Percentiles rank a stretch among this genome's conserved stretches.
phyloP scores from a whole-genome alignment of 2,113 vertebrate genomes.

The Etheostoma cragini region DNA sequence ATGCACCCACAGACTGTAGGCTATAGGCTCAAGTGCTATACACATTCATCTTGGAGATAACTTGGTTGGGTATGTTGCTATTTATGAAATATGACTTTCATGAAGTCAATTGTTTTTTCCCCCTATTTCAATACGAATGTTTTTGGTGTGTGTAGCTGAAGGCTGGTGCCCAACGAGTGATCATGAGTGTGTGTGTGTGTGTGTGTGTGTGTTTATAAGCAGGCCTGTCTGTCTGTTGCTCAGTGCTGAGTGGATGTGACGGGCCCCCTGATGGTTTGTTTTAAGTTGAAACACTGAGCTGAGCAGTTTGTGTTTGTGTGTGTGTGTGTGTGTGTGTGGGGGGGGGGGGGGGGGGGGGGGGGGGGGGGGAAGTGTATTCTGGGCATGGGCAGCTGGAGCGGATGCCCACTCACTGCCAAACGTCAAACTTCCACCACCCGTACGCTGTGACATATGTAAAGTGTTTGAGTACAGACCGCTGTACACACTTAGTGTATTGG shows the following conservation, averaged over 20 bases:
- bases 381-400: constrained; percentile 65
- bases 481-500: constrained; percentile 47
- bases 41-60: not conserved
- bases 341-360: constrained; percentile 41
- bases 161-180: constrained; percentile 63
- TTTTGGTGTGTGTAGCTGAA: constrained; percentile 20
- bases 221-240: constrained; percentile 71
- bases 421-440: constrained; percentile 71
- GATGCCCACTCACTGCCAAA: constrained; percentile 75
- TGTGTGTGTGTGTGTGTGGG: constrained; percentile 12
- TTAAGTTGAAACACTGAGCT: constrained; percentile 74
- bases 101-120: not conserved
- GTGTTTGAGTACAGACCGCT: constrained; percentile 63
- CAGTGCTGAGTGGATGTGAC: constrained; percentile 79
- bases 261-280: constrained; percentile 80
- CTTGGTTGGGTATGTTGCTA: not conserved
- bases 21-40: not conserved
- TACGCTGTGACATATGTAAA: constrained; percentile 55
- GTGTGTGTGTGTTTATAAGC: constrained; percentile 78
- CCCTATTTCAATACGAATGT: not conserved
- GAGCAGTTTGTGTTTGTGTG: constrained; percentile 56
- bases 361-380: constrained; percentile 65
- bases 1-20: not conserved
- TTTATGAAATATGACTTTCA: not conserved
- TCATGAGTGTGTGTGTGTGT: constrained; percentile 56